Evolutionary conservation across 2,113 vertebrate genomes (phyloP).

Genomic region (Meles meles): DNA sequence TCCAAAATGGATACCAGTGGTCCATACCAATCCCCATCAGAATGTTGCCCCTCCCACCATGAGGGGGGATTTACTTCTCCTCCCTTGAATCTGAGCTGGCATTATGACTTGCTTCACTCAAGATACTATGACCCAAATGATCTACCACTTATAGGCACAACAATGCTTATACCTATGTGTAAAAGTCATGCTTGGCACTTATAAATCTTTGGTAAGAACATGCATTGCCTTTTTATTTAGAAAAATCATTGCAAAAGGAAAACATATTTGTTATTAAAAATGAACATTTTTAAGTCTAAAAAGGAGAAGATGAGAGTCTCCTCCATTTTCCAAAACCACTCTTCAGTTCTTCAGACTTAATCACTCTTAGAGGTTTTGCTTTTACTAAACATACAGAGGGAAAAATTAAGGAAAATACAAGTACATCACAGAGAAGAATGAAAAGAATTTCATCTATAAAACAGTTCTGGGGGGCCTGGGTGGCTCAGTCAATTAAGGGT

Average conservation of each 20-base stretch:
- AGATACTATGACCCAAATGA: not conserved
- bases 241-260: not conserved
- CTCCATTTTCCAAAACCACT: not conserved
- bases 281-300: not conserved
- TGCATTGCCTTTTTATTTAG: not conserved
- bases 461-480: not conserved
- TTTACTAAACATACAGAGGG: not conserved
- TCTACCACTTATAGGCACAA: not conserved
- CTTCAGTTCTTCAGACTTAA: not conserved
- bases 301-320: not conserved
- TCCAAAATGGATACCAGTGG: not conserved
- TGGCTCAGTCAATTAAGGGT: not conserved
- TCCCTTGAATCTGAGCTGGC: not conserved
- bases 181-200: not conserved
- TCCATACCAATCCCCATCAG: accelerated
- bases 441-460: not conserved
- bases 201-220: not conserved
- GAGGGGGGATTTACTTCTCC: not conserved
- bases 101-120: not conserved
- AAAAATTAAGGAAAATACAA: not conserved
- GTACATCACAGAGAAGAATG: not conserved
- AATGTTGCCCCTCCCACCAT: not conserved
- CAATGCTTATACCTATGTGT: not conserved
- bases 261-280: not conserved
- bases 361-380: not conserved